A percentile compares a stretch with the other conserved stretches of the same genome.
These are phyloP conservation scores for Lepidurus apus DNA, from an alignment of 1,140 invertebrate genomes.

Conservation along the genomic window DNA sequence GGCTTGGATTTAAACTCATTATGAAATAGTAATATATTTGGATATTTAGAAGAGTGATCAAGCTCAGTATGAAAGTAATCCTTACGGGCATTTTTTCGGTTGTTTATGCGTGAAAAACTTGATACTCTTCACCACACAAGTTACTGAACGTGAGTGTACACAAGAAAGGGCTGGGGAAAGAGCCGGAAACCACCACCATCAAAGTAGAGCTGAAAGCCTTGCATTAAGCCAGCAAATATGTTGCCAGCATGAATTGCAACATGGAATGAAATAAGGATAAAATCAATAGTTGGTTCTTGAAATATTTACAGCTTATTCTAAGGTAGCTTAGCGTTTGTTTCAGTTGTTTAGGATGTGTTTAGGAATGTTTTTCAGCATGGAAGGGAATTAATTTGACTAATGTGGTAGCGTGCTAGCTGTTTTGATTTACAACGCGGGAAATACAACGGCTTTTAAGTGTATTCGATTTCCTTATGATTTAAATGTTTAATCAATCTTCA, in stretches of 20 bases:
- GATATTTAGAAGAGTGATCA: background rate
- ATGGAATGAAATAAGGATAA: background rate
- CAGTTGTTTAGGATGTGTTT: too few relatives aligned
- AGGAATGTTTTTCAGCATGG: too few relatives aligned
- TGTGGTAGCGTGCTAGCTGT: too few relatives aligned
- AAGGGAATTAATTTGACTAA: too few relatives aligned
- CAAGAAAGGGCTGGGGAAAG: constrained; percentile 1
- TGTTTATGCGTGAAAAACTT: constrained; percentile 3
- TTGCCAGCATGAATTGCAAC: background rate
- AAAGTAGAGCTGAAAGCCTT: background rate
- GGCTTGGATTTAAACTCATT: background rate
- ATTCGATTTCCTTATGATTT: too few relatives aligned
- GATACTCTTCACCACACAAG: constrained; percentile 18
- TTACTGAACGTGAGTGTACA: constrained; percentile 1
- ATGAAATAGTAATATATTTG: background rate
- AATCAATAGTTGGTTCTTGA: background rate
- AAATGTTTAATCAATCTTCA: too few relatives aligned
- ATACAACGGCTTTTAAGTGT: too few relatives aligned
- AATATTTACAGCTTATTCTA: too few relatives aligned
- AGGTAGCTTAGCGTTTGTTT: too few relatives aligned
- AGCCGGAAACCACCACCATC: constrained; percentile 4
- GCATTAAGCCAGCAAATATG: background rate
- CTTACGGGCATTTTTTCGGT: constrained; percentile 7
- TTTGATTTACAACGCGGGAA: too few relatives aligned
- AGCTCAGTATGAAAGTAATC: background rate